These are phyloP conservation scores for Geotrupes spiniger DNA, from an alignment of 2,888 invertebrate species.

Conservation along the genomic window DNA sequence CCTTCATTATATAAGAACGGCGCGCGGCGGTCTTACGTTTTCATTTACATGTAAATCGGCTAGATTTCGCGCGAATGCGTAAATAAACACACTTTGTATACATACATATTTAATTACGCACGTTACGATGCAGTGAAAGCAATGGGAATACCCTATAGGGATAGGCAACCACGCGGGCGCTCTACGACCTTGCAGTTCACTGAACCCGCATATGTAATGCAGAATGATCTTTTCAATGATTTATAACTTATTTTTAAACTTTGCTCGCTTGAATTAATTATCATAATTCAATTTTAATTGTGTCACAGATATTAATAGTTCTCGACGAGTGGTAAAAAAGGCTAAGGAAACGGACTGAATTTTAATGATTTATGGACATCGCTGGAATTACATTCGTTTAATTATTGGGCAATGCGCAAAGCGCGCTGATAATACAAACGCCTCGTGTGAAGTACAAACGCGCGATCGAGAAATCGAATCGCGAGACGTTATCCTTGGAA, in stretches of 20 bases:
- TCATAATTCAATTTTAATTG: constrained; percentile 11
- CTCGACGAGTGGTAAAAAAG: not conserved
- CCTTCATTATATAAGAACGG: no score
- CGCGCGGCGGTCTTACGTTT: no score
- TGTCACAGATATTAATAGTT: constrained; percentile 11
- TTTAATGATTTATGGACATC: not conserved
- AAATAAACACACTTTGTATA: no score
- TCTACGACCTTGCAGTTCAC: constrained; percentile 29
- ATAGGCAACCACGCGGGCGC: constrained; percentile 22
- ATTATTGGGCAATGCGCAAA: no score
- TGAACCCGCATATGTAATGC: constrained; percentile 17
- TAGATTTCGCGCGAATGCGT: no score
- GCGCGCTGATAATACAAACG: constrained; percentile 4
- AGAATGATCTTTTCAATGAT: constrained; percentile 14
- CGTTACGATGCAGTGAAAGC: constrained; percentile 29
- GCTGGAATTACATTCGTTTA: no score
- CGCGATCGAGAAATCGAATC: no score
- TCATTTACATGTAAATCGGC: no score
- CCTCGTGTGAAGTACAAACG: no score
- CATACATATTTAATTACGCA: no score
- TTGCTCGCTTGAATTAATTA: constrained; percentile 11
- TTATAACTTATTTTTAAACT: constrained; percentile 10
- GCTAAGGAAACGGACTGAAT: not conserved
- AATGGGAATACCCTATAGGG: constrained; percentile 18
- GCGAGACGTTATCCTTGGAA: no score